These are phyloP conservation scores for Nanorana parkeri DNA, from an alignment of 2,113 vertebrate species.

Conservation along the genomic window DNA sequence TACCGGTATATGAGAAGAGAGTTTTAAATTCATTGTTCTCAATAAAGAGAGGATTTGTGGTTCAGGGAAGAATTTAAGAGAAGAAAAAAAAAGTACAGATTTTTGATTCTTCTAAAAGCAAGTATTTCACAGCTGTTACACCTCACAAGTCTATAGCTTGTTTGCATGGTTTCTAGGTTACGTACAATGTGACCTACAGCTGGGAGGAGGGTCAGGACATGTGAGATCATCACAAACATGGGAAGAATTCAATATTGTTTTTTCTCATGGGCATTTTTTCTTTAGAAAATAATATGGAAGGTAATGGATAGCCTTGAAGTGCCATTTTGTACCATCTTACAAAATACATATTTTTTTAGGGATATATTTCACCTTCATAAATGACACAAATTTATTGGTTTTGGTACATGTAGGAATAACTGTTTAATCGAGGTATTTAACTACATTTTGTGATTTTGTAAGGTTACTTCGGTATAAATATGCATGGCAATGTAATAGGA, in stretches of 20 bases:
- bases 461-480: too few species aligned
- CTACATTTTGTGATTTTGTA: too few species aligned
- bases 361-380: too few species aligned
- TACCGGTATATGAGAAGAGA: slow-evolving; percentile 13
- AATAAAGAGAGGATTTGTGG: neutral
- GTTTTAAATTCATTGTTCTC: neutral
- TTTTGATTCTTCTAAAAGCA: neutral
- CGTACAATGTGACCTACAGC: neutral
- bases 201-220: neutral
- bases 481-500: too few species aligned
- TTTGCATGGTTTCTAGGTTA: slow-evolving; percentile 34
- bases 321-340: too few species aligned
- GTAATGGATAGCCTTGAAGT: too few species aligned
- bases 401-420: too few species aligned
- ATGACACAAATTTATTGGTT: too few species aligned
- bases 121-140: neutral
- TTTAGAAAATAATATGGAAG: too few species aligned
- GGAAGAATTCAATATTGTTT: neutral
- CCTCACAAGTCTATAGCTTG: neutral
- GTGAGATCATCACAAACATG: neutral
- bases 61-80: slow-evolving; percentile 1
- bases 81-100: neutral
- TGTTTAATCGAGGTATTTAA: too few species aligned
- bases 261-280: neutral
- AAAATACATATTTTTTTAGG: too few species aligned